A percentile compares a stretch with the other conserved stretches of the same genome.
These are phyloP conservation scores for Balaeniceps rex DNA, from an alignment of 2,113 vertebrate genomes.

Conservation along the genomic window DNA sequence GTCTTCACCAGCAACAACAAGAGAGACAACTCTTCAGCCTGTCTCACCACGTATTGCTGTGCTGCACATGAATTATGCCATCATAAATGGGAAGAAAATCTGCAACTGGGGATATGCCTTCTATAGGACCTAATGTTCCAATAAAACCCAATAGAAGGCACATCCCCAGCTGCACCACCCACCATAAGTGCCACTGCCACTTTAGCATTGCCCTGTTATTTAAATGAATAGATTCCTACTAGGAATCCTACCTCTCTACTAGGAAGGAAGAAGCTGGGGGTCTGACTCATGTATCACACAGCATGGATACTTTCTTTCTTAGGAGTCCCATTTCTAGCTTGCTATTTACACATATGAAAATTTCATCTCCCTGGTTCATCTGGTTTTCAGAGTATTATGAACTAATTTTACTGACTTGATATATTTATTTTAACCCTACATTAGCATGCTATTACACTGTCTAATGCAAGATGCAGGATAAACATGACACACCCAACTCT, in stretches of 20 bases:
- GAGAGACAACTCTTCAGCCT: not conserved
- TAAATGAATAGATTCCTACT: not conserved
- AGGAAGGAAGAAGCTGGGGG: not conserved
- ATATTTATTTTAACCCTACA: not conserved
- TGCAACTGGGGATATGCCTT: not conserved
- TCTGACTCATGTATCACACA: not conserved
- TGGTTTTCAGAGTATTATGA: not conserved
- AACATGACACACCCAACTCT: not conserved
- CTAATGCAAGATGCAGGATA: not conserved
- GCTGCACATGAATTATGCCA: not conserved
- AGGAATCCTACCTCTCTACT: not conserved
- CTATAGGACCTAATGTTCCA: not conserved
- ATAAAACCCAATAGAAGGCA: not conserved
- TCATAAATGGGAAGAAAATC: not conserved
- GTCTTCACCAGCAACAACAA: not conserved
- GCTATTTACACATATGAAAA: not conserved
- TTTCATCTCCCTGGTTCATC: not conserved
- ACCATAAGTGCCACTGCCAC: not conserved
- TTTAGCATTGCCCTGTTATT: not conserved
- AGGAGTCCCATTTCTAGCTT: not conserved
- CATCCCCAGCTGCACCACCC: not conserved
- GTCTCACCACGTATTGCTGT: not conserved
- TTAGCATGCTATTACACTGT: not conserved
- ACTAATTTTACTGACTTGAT: not conserved
- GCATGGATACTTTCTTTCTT: not conserved